Conservation (phyloP, 1,140 invertebrate genomes). For the Goniozus legneri region DNA sequence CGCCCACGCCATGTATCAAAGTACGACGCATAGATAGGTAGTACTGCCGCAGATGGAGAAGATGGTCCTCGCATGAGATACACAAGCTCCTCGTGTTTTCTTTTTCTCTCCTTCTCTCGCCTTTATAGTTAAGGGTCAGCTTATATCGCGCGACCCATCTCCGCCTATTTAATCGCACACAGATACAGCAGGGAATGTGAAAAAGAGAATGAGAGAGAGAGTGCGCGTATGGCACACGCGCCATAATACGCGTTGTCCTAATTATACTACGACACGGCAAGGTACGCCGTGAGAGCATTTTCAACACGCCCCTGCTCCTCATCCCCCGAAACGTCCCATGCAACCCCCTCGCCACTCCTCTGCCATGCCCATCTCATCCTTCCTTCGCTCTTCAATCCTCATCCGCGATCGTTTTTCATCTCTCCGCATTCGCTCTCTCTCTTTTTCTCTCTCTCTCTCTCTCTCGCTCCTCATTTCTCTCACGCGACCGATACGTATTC, state of each 20-base stretch:
- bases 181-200: too few species aligned
- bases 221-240: slow-evolving; percentile 41
- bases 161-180: slow-evolving; percentile 55
- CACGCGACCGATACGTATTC: too few species aligned
- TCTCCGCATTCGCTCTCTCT: too few species aligned
- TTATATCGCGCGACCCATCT: slow-evolving; percentile 55
- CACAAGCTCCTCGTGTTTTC: slow-evolving; percentile 24
- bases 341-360: slow-evolving; percentile 2
- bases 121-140: slow-evolving; percentile 50
- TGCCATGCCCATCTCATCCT: not conserved
- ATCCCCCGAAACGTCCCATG: too few species aligned
- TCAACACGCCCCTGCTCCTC: slow-evolving; percentile 35
- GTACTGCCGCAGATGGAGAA: slow-evolving; percentile 48
- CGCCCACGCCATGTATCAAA: slow-evolving; percentile 55
- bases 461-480: too few species aligned
- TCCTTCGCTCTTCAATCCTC: slow-evolving; percentile 1
- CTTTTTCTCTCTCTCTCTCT: too few species aligned
- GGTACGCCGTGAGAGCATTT: slow-evolving; percentile 38
- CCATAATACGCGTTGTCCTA: slow-evolving; percentile 46
- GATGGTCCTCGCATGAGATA: slow-evolving; percentile 54
- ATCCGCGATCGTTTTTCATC: too few species aligned
- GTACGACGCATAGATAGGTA: slow-evolving; percentile 50
- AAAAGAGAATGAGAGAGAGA: too few species aligned
- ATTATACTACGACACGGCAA: slow-evolving; percentile 47
- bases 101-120: slow-evolving; percentile 14